phyloP scores from a whole-genome alignment of 2,797 vertebrate species.

The Valencia hispanica region DNA sequence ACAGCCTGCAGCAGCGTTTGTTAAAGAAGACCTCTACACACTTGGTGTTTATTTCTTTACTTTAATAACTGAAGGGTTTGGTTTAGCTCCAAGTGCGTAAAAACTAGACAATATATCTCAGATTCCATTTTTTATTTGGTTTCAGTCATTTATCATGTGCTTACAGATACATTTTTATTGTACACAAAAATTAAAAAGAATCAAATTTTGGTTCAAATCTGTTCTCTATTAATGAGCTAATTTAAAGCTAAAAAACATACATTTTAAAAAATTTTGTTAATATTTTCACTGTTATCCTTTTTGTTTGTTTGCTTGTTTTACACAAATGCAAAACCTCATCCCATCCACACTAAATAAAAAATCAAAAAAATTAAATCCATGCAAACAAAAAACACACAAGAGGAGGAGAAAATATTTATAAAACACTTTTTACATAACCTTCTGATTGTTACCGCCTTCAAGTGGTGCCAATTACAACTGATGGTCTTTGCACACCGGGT shows the following conservation, averaged over 20 bases:
- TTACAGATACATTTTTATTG: neutral
- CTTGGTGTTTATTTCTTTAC: neutral
- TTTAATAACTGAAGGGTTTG: conserved; percentile 1
- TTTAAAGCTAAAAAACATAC: neutral
- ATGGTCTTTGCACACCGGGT: too few relatives aligned
- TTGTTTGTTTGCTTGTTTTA: neutral
- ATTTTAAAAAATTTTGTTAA: too few relatives aligned
- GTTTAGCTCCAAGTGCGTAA: neutral
- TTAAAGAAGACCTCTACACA: conserved; percentile 15
- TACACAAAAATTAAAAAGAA: neutral
- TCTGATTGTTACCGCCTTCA: neutral
- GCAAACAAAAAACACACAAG: neutral
- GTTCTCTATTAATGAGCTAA: neutral
- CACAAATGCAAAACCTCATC: neutral
- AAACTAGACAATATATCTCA: neutral
- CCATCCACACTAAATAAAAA: neutral
- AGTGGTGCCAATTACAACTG: neutral
- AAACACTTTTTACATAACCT: too few relatives aligned
- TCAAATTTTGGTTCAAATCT: neutral
- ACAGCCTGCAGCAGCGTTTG: conserved; percentile 21
- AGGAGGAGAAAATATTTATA: too few relatives aligned
- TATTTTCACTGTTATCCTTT: too few relatives aligned
- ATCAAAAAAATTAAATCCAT: neutral
- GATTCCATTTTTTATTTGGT: neutral
- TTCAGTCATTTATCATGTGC: neutral